These are phyloP conservation scores for Pseudomyrmex pallidus DNA, from an alignment of 1,140 invertebrate species.

Conservation along the genomic window DNA sequence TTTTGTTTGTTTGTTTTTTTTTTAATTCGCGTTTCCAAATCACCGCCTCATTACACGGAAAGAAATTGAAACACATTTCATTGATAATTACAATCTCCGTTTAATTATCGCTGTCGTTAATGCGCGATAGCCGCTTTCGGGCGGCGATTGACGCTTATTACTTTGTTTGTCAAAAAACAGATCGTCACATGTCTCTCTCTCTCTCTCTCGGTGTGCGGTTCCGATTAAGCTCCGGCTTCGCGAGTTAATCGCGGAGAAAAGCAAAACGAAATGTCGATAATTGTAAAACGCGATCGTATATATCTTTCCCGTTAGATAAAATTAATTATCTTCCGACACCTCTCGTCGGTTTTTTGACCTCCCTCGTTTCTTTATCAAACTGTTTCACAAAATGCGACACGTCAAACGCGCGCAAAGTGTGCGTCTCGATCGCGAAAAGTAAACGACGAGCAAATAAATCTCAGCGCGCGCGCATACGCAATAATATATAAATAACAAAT, in stretches of 20 bases:
- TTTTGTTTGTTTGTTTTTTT: no score
- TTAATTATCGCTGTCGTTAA: slow-evolving; percentile 16
- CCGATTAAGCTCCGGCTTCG: slow-evolving; percentile 41
- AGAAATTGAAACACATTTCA: not conserved
- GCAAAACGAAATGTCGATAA: slow-evolving; percentile 39
- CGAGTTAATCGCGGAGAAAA: slow-evolving; percentile 17
- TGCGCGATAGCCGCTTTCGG: slow-evolving; percentile 30
- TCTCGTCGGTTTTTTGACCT: slow-evolving; percentile 24
- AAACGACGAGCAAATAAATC: slow-evolving; percentile 1
- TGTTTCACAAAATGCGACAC: slow-evolving; percentile 42
- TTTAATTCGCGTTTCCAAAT: no score
- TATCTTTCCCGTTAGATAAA: slow-evolving; percentile 40
- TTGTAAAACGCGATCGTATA: slow-evolving; percentile 29
- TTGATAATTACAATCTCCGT: slow-evolving; percentile 33
- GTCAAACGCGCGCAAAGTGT: not conserved
- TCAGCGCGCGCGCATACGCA: slow-evolving; percentile 15
- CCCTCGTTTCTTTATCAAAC: slow-evolving; percentile 7
- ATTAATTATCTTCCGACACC: slow-evolving; percentile 41
- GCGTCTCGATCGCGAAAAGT: not conserved
- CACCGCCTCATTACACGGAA: no score
- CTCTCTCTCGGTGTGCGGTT: not conserved
- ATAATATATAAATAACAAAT: slow-evolving; percentile 41
- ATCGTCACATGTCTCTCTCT: slow-evolving; percentile 35
- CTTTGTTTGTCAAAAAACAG: slow-evolving; percentile 33
- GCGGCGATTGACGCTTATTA: not conserved